Base-by-base conservation (phyloP, 2,797 vertebrate species). In the Poecile montanus region DNA sequence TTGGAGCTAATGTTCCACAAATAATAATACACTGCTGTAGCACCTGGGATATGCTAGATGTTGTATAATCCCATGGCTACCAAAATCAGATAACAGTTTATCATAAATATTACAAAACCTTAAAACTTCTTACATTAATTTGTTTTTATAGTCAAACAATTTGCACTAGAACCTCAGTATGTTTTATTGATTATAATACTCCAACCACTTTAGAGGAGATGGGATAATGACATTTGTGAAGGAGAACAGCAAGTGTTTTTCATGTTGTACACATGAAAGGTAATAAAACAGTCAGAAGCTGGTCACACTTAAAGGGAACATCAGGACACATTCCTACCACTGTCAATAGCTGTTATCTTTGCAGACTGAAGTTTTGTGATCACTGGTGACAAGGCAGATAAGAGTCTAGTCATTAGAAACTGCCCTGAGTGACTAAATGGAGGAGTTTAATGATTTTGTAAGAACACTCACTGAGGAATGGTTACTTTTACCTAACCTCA, bases 1-100 rank as follows among this genome's bases (percentile, higher is more conserved):
- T 95, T 97, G 95, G 73, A 97, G 91, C 94, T 97, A 95, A 97
- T 95, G 94, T 96, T 96, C 82, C 92, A 96, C 93, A 97, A 96
- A 95, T 95, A 96, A 90, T 94, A 96, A 94, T 88, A 76, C 42
- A 88, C 13, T 91, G 94, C 87, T 70, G 68, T 44, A 93, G 89
- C 91, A 96, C 95, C 92, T 92, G 92, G 72, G 85, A 95, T 84
- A 80, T 6, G 65, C 89, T 89, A 34, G 66, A 85, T 78, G 89
- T 9, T 80, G 85, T 75, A 88, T 92, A 95, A 94, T 95, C 82
- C 91, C 92, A 75, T 57, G 76, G 94, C 92, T 88, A 96, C 94
- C 7, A 32, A 96, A 93, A 93, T 89, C 91, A 92, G 95, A 86
- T 94, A 93, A 88, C 67, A 94, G 73, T 91, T 93, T 91, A 95